phyloP scores from a whole-genome alignment of 1,140 invertebrate species.

The Bombus sylvicola region DNA sequence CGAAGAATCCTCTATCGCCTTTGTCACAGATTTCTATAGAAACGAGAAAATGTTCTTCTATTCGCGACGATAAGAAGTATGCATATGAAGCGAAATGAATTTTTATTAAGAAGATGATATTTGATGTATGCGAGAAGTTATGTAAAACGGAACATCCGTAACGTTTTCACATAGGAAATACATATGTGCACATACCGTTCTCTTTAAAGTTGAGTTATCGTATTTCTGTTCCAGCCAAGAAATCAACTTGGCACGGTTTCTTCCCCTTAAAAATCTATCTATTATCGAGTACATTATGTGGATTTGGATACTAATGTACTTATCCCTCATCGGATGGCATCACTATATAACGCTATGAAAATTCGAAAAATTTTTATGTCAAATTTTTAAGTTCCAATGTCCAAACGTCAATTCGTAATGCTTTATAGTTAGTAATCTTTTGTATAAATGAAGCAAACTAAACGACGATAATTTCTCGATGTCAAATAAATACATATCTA shows the following conservation, averaged over 20 bases:
- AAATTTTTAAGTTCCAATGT: neutral
- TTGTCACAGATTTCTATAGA: neutral
- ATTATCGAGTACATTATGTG: conserved; percentile 22
- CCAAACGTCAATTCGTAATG: neutral
- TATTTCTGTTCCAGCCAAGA: neutral
- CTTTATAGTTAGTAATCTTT: neutral
- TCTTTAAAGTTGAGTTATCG: conserved; percentile 5
- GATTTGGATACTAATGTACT: neutral
- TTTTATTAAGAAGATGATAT: neutral
- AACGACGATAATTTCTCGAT: neutral
- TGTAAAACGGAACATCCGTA: neutral
- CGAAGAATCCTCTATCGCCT: neutral
- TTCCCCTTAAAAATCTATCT: neutral
- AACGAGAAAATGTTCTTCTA: neutral
- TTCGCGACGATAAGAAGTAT: neutral
- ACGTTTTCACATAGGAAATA: neutral
- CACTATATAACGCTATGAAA: no score
- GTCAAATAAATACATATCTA: neutral
- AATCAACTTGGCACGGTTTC: conserved; percentile 46
- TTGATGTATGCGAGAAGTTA: neutral
- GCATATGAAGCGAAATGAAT: neutral
- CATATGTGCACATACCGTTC: neutral
- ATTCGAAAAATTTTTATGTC: neutral
- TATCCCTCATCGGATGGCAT: neutral
- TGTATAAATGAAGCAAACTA: neutral